Evolutionary conservation across 1,140 invertebrate genomes (phyloP).

Genomic region (Lanistes nyassanus): DNA sequence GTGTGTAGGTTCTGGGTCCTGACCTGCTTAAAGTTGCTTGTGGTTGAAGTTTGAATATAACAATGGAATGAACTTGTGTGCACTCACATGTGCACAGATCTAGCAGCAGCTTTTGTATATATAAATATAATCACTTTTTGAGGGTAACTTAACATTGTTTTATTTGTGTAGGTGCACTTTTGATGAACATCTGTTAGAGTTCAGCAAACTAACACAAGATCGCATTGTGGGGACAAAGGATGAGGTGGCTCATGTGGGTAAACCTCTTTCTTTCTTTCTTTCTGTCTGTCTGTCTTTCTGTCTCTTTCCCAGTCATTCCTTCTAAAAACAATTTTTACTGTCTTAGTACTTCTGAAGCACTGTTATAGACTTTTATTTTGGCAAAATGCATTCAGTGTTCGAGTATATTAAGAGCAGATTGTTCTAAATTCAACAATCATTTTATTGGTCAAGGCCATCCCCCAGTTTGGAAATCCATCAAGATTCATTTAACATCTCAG

Average conservation of each 20-base stretch:
- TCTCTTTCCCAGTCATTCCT: no score
- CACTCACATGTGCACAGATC: no score
- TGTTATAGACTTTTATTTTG: no score
- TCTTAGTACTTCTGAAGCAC: no score
- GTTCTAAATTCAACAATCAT: not conserved
- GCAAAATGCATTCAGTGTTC: not conserved
- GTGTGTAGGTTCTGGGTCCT: not conserved
- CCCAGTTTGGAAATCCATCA: no score
- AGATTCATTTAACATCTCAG: not conserved
- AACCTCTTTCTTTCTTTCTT: constrained; percentile 27
- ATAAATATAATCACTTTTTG: no score
- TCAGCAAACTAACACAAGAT: constrained; percentile 87
- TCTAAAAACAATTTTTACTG: no score
- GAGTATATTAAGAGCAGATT: not conserved
- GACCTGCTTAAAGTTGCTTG: not conserved
- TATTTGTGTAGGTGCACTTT: constrained; percentile 64
- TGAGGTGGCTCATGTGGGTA: constrained; percentile 77
- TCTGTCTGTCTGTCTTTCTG: no score
- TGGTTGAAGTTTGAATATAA: no score
- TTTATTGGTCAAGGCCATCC: no score
- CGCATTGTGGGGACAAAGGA: constrained; percentile 79
- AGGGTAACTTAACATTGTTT: no score
- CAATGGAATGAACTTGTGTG: not conserved
- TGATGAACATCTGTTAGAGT: constrained; percentile 90
- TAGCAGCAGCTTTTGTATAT: no score